Evolutionary conservation across 1,140 invertebrate genomes (phyloP).

Genomic region (Armadillidium nasatum): DNA sequence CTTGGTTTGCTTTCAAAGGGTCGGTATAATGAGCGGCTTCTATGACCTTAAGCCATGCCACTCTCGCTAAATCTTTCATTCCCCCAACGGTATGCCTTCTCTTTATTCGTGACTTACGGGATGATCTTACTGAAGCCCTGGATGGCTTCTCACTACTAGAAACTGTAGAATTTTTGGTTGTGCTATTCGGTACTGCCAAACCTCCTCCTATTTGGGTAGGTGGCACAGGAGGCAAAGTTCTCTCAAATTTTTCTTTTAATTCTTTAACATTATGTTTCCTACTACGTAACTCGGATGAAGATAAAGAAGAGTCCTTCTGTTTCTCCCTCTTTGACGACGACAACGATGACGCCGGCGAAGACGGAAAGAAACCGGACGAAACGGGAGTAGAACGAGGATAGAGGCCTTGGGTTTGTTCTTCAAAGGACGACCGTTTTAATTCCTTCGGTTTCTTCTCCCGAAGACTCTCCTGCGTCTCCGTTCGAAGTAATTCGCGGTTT

Average conservation of each 20-base stretch:
- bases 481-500: slow-evolving; percentile 54
- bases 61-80: slow-evolving; percentile 73
- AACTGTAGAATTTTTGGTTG: slow-evolving; percentile 16
- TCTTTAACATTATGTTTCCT: slow-evolving; percentile 42
- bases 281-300: slow-evolving; percentile 47
- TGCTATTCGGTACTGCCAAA: slow-evolving; percentile 6
- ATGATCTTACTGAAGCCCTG: slow-evolving; percentile 32
- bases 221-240: slow-evolving; percentile 19
- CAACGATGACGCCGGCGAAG: not conserved
- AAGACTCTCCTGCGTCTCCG: slow-evolving; percentile 36
- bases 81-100: slow-evolving; percentile 86
- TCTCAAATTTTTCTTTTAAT: slow-evolving; percentile 43
- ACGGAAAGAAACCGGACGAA: too few species aligned
- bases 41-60: slow-evolving; percentile 50
- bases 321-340: not conserved
- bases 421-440: slow-evolving; percentile 27
- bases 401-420: not conserved
- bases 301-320: slow-evolving; percentile 52
- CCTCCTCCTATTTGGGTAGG: slow-evolving; percentile 19
- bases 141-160: slow-evolving; percentile 28
- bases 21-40: slow-evolving; percentile 54
- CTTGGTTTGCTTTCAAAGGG: slow-evolving; percentile 22
- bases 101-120: slow-evolving; percentile 55
- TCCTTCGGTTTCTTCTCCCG: slow-evolving; percentile 41
- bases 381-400: not conserved